phyloP scores from a whole-genome alignment of 2,888 invertebrate species.

The Anthoptus insignis region DNA sequence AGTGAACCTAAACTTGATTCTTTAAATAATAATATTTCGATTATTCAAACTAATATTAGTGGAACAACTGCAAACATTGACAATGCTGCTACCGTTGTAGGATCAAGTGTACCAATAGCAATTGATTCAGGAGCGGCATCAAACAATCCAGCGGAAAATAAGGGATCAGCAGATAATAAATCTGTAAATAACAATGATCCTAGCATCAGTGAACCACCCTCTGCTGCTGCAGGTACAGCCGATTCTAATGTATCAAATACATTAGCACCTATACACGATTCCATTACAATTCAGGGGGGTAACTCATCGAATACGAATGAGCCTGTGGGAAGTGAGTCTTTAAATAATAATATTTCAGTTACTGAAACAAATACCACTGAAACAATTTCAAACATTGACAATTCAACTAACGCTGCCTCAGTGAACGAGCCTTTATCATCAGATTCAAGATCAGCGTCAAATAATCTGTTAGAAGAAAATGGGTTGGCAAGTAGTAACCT shows the following conservation, averaged over 20 bases:
- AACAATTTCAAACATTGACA: background rate
- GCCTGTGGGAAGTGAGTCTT: background rate
- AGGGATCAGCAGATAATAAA: background rate
- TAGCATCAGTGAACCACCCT: no score
- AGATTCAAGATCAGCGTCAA: background rate
- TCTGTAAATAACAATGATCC: background rate
- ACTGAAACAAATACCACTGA: background rate
- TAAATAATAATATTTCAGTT: background rate
- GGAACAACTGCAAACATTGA: background rate
- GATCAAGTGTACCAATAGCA: background rate
- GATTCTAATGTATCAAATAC: no score
- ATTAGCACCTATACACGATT: no score
- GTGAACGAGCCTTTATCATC: no score
- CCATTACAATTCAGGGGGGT: no score
- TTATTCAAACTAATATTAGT: background rate
- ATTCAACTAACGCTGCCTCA: background rate
- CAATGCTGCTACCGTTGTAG: background rate
- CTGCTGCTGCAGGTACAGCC: no score
- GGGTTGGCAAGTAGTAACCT: background rate
- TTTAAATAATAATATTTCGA: constrained; percentile 1
- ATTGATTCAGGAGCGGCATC: background rate
- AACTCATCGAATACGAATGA: no score
- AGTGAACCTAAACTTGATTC: background rate
- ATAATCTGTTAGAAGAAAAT: background rate
- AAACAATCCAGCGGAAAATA: background rate